These are phyloP conservation scores for Arenicola marina DNA, from an alignment of 2,888 invertebrate genomes.

Conservation along the genomic window DNA sequence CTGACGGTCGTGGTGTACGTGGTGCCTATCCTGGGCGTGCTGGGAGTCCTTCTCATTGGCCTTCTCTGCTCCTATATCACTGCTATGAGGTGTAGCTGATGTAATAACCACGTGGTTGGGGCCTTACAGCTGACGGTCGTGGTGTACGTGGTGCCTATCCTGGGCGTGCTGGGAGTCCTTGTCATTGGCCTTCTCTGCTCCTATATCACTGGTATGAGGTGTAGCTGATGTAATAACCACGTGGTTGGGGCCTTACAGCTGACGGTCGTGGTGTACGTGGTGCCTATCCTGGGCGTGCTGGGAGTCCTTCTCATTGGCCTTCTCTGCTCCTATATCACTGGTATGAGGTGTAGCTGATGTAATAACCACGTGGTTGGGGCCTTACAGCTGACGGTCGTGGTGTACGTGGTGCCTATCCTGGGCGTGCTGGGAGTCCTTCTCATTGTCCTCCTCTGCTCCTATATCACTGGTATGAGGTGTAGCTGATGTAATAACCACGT, in stretches of 20 bases:
- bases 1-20: slow-evolving; percentile 15
- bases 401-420: slow-evolving; percentile 15
- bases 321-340: too few relatives aligned
- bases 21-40: slow-evolving; percentile 14
- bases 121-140: slow-evolving; percentile 18
- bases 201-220: too few relatives aligned
- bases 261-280: slow-evolving; percentile 12
- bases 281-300: slow-evolving; percentile 15
- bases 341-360: too few relatives aligned
- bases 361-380: neutral
- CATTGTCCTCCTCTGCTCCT: too few relatives aligned
- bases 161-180: neutral
- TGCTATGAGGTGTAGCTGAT: too few relatives aligned
- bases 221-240: too few relatives aligned
- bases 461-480: too few relatives aligned
- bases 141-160: slow-evolving; percentile 14
- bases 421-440: neutral
- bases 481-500: too few relatives aligned
- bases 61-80: too few relatives aligned
- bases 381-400: slow-evolving; percentile 19
- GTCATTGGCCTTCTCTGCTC: too few relatives aligned
- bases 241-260: slow-evolving; percentile 11
- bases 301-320: too few relatives aligned
- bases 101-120: too few relatives aligned
- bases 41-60: neutral